Evolutionary conservation across 37 sponge, comb jelly and placozoan species (phyloP).

Genomic region (Spongilla lacustris): DNA sequence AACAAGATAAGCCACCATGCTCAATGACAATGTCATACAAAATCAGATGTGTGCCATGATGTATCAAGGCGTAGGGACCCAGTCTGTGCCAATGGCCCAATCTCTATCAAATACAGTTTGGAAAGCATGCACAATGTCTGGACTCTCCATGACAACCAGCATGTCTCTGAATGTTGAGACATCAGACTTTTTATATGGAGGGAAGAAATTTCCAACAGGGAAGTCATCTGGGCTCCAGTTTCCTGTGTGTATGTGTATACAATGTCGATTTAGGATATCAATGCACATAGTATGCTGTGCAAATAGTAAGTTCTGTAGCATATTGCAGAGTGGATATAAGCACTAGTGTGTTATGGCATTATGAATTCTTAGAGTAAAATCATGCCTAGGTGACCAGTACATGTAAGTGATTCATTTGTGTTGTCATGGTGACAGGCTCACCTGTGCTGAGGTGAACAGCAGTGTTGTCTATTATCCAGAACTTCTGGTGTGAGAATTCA

Average conservation of each 20-base stretch:
- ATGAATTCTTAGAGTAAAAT: background rate
- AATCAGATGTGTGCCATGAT: background rate
- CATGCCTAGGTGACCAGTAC: too few species aligned
- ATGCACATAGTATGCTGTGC: background rate
- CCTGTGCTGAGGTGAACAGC: constrained; percentile 88
- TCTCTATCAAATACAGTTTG: constrained; percentile 59
- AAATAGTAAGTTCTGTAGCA: background rate
- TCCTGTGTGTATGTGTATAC: constrained; percentile 34
- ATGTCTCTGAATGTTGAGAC: constrained; percentile 69
- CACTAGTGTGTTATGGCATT: background rate
- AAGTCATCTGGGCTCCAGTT: constrained; percentile 92
- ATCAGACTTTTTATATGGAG: constrained; percentile 40
- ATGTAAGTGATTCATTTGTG: too few species aligned
- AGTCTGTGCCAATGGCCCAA: constrained; percentile 62
- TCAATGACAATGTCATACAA: too few species aligned
- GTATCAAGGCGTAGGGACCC: constrained; percentile 50
- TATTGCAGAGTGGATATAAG: background rate
- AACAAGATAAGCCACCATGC: too few species aligned
- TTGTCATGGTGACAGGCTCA: constrained; percentile 4
- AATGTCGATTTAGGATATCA: background rate
- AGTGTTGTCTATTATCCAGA: constrained; percentile 83
- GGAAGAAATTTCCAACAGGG: constrained; percentile 48
- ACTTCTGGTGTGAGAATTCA: constrained; percentile 79
- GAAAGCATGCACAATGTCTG: constrained; percentile 49
- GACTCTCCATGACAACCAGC: constrained; percentile 53